A percentile compares a stretch with the other conserved stretches of the same genome.
phyloP scores from a whole-genome alignment of 2,888 invertebrate genomes.

The Rhagophthalmus giganteus region DNA sequence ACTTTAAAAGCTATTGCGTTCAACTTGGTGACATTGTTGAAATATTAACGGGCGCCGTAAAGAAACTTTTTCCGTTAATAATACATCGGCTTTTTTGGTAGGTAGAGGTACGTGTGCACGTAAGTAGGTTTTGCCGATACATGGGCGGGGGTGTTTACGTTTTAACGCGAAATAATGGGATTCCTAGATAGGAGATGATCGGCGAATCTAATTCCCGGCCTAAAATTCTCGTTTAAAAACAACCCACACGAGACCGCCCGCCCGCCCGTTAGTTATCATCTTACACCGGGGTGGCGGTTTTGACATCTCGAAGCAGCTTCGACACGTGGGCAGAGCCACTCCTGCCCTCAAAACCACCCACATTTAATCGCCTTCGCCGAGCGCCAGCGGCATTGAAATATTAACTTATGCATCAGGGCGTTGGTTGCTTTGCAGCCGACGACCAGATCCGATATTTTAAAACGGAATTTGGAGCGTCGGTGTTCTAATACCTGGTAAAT shows the following conservation, averaged over 20 bases:
- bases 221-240: constrained; percentile 14
- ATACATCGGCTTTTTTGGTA: no score
- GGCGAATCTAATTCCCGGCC: no score
- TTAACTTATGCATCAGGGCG: constrained; percentile 40
- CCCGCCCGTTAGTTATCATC: constrained; percentile 27
- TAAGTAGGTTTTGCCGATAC: no score
- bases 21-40: no score
- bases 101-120: no score
- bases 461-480: constrained; percentile 20
- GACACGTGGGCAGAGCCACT: constrained; percentile 28
- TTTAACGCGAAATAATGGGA: no score
- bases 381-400: constrained; percentile 38
- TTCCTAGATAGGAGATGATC: no score
- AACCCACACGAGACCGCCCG: constrained; percentile 25
- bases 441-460: constrained; percentile 15
- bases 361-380: constrained; percentile 32
- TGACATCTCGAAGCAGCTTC: constrained; percentile 20
- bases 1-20: no score
- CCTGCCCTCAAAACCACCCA: constrained; percentile 36
- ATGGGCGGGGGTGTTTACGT: no score
- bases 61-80: no score
- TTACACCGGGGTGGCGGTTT: constrained; percentile 24
- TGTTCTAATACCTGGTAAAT: no score
- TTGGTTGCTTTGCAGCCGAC: constrained; percentile 31
- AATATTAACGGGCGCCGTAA: no score